Evolutionary conservation across 2,113 vertebrate genomes (phyloP), one percentile per base, ranked within the genome.

Genomic region (Pachycephala philippinensis): DNA sequence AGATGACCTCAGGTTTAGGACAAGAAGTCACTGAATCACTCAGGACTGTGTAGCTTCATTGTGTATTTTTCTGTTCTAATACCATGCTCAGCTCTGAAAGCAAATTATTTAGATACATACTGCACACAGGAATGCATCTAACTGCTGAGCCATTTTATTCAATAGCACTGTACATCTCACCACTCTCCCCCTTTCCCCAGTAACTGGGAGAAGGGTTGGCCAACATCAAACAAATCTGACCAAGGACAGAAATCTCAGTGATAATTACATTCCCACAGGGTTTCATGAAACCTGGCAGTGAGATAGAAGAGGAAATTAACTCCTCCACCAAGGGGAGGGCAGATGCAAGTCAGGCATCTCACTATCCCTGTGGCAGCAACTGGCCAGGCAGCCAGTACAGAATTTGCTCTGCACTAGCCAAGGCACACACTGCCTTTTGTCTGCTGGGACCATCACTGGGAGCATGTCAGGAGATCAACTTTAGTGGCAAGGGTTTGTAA

Each of bases 241-340:
- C 82, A 90, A 80, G 79, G 90, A 66, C 88, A 93, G 66, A 83
- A 95, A 80, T 84, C 83, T 92, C 75, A 65, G 82, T 39, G 85
- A 92, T 92, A 95, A 94, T 94, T 94, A 84, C 83, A 57, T 93
- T 93, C 85, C 79, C 82, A 86, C 11, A 4, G 71, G 92, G 76
- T 80, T 90, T 90, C 71, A 35, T 33, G 74, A 84, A 91, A 87
- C 71, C 85, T 88, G 83, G 68, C 86, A 70, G 68, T 2, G 20
- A 90, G 59, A 66, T 3, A 84, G 86, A 86, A 79, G 37, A 91
- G 79, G 83, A 96, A 92, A 92, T 95, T 95, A 93, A 80, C 86
- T 95, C 70, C 75, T 88, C 64, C 86, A 90, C 79, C 35, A 47
- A 79, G 76, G 31, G 39, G 68, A 89, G 60, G 39, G 89, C 0